Percentiles rank a stretch among this genome's conserved stretches.
Conservation (phyloP, 2,113 vertebrate species). For the Megalops atlanticus region DNA sequence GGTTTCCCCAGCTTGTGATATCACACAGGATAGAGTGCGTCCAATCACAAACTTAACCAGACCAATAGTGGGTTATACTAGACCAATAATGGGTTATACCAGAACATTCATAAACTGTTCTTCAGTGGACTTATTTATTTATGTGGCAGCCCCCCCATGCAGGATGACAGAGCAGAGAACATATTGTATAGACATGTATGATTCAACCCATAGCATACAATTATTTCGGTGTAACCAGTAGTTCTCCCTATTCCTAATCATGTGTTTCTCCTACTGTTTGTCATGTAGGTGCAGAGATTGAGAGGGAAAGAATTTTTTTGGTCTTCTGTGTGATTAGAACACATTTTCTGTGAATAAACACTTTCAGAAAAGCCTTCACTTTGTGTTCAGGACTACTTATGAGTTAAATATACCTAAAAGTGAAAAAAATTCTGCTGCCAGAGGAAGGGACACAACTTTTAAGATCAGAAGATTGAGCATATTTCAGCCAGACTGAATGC, state of each 20-base stretch:
- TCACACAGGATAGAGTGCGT: background rate
- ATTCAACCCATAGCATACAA: background rate
- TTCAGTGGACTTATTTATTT: background rate
- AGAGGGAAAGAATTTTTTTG: background rate
- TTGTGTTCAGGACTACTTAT: background rate
- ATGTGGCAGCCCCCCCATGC: background rate
- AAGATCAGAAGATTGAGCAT: too few relatives aligned
- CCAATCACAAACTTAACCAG: background rate
- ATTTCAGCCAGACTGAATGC: too few relatives aligned
- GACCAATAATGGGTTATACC: background rate
- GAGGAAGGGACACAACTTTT: too few relatives aligned
- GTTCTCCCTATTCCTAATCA: background rate
- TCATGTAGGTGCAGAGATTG: too few relatives aligned
- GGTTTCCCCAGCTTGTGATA: background rate
- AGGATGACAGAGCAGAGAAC: background rate
- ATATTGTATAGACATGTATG: background rate
- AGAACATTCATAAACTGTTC: background rate
- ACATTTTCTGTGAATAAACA: too few relatives aligned
- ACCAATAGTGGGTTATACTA: background rate
- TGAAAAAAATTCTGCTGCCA: too few relatives aligned
- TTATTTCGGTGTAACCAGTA: background rate
- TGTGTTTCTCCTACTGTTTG: background rate
- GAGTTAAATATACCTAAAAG: background rate
- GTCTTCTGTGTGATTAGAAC: too few relatives aligned
- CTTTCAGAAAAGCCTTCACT: too few relatives aligned